Evolutionary conservation across 1,140 invertebrate genomes (phyloP).

Genomic region (Rhysida immarginata): DNA sequence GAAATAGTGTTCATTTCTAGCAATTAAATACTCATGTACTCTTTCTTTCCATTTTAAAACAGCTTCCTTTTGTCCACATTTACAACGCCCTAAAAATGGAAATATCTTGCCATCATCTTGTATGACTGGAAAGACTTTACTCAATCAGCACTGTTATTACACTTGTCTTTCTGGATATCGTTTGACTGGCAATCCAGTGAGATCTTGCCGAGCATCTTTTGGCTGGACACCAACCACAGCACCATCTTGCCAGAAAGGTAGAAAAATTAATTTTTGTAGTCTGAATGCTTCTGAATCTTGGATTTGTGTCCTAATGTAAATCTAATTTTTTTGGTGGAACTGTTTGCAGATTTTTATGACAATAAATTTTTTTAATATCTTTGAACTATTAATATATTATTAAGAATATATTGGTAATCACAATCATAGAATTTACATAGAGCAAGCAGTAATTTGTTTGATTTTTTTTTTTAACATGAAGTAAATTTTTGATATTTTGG

Average conservation of each 20-base stretch:
- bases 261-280: background rate
- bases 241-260: slow-evolving; percentile 18
- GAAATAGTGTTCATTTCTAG: too few relatives aligned
- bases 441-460: too few relatives aligned
- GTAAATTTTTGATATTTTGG: too few relatives aligned
- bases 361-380: too few relatives aligned
- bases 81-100: background rate
- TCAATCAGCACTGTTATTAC: slow-evolving; percentile 19
- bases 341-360: too few relatives aligned
- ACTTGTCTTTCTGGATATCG: slow-evolving; percentile 17
- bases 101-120: background rate
- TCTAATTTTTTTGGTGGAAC: too few relatives aligned
- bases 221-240: slow-evolving; percentile 13
- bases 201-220: slow-evolving; percentile 14
- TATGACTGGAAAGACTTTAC: background rate
- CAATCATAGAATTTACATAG: too few relatives aligned
- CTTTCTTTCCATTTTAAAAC: too few relatives aligned
- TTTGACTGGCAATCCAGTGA: slow-evolving; percentile 16
- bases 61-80: background rate
- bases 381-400: too few relatives aligned
- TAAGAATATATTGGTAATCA: background rate
- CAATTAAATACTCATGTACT: too few relatives aligned
- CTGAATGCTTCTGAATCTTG: background rate
- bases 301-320: background rate
- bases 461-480: too few relatives aligned